These are phyloP conservation scores for Peromyscus aztecus DNA, from an alignment of 2,797 vertebrate genomes.

Conservation along the genomic window DNA sequence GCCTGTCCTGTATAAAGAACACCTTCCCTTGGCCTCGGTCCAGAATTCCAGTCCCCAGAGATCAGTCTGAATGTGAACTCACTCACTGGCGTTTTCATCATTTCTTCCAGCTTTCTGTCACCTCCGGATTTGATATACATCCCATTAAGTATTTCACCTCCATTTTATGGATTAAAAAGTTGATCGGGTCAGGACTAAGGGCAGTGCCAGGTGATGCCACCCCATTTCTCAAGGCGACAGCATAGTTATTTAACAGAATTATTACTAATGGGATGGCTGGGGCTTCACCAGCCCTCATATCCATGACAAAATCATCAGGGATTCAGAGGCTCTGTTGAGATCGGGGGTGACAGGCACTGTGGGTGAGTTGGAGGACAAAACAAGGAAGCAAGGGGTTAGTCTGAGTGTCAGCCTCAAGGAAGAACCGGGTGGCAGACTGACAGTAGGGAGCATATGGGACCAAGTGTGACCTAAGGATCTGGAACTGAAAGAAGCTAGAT, in stretches of 20 bases:
- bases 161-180: constrained; percentile 75
- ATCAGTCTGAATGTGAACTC: constrained; percentile 71
- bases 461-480: not conserved
- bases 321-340: not conserved
- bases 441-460: rapidly evolving
- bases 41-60: constrained; percentile 60
- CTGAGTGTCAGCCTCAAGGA: not conserved
- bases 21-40: constrained; percentile 74
- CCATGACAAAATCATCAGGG: not conserved
- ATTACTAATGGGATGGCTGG: constrained; percentile 60
- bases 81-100: constrained; percentile 48
- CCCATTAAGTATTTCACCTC: constrained; percentile 72
- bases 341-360: not conserved
- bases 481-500: not conserved
- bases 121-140: constrained; percentile 75
- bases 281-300: not conserved
- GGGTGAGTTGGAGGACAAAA: not conserved
- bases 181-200: constrained; percentile 80
- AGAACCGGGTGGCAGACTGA: not conserved
- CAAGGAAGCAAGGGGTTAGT: not conserved
- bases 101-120: constrained; percentile 81
- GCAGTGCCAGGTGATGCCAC: constrained; percentile 60
- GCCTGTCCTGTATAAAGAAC: constrained; percentile 47
- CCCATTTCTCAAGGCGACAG: constrained; percentile 69
- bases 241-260: constrained; percentile 72